phyloP scores from a whole-genome alignment of 2,113 vertebrate genomes.

The Arenaria interpres region DNA sequence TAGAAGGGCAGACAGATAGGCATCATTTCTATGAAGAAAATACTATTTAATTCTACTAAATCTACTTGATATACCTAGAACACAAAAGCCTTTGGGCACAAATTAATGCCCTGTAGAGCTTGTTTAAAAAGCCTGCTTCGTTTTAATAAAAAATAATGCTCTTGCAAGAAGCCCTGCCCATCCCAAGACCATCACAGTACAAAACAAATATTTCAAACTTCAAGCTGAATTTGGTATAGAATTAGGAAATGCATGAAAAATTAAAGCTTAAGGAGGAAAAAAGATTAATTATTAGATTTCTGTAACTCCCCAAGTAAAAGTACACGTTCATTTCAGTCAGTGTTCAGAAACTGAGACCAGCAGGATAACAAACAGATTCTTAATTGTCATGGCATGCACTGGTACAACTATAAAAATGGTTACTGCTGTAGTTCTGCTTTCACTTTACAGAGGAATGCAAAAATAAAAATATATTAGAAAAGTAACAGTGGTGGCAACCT shows the following conservation, averaged over 20 bases:
- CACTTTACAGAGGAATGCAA: neutral
- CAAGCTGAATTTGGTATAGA: neutral
- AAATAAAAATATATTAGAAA: neutral
- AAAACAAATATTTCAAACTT: neutral
- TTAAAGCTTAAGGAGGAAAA: neutral
- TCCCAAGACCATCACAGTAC: neutral
- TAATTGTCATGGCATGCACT: neutral
- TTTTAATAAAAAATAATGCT: neutral
- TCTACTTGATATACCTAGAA: neutral
- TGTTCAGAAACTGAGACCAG: neutral
- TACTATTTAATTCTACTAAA: neutral
- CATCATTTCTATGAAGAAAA: fast-evolving
- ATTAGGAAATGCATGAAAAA: neutral
- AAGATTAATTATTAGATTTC: neutral
- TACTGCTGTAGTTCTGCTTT: neutral
- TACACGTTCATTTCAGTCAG: neutral
- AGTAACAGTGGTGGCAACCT: neutral
- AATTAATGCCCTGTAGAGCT: neutral
- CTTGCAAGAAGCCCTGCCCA: neutral
- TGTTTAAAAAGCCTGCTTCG: neutral
- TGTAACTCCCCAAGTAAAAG: neutral
- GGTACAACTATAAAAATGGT: neutral
- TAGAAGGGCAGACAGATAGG: neutral
- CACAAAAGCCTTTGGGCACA: neutral
- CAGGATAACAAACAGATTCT: neutral